Evolutionary conservation across 2,888 invertebrate species (phyloP).

Genomic region (Tortrix viridana): DNA sequence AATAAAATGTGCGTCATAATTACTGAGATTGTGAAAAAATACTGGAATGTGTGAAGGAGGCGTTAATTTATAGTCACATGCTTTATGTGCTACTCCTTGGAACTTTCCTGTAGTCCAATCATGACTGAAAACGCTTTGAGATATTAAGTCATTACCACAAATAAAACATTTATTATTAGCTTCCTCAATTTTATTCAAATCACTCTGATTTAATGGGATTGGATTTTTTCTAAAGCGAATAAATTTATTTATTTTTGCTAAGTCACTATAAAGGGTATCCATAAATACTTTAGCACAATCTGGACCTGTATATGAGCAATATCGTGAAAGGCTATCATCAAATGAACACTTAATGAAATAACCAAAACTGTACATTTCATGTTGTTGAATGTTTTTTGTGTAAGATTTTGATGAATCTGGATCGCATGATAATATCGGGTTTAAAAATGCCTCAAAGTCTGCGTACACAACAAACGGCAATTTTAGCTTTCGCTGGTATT

Average conservation of each 20-base stretch:
- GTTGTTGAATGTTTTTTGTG: slow-evolving; percentile 44
- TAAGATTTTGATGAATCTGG: slow-evolving; percentile 42
- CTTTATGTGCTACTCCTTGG: slow-evolving; percentile 23
- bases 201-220: neutral
- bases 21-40: slow-evolving; percentile 36
- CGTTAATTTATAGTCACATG: slow-evolving; percentile 23
- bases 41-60: slow-evolving; percentile 16
- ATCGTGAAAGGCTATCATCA: slow-evolving; percentile 1
- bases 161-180: slow-evolving; percentile 11
- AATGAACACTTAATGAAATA: slow-evolving; percentile 9
- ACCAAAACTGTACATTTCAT: slow-evolving; percentile 23
- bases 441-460: slow-evolving; percentile 46
- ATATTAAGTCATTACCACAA: slow-evolving; percentile 1
- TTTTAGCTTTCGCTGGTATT: slow-evolving; percentile 36
- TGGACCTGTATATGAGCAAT: neutral
- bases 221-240: slow-evolving; percentile 12
- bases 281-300: slow-evolving; percentile 1
- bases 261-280: neutral
- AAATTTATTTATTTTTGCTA: neutral
- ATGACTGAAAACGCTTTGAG: neutral
- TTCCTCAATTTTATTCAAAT: neutral
- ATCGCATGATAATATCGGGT: slow-evolving; percentile 42
- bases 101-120: slow-evolving; percentile 3
- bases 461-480: slow-evolving; percentile 44
- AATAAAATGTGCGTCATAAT: slow-evolving; percentile 39